Evolutionary conservation across 2,113 vertebrate species (phyloP).

Genomic region (Miniopterus natalensis): DNA sequence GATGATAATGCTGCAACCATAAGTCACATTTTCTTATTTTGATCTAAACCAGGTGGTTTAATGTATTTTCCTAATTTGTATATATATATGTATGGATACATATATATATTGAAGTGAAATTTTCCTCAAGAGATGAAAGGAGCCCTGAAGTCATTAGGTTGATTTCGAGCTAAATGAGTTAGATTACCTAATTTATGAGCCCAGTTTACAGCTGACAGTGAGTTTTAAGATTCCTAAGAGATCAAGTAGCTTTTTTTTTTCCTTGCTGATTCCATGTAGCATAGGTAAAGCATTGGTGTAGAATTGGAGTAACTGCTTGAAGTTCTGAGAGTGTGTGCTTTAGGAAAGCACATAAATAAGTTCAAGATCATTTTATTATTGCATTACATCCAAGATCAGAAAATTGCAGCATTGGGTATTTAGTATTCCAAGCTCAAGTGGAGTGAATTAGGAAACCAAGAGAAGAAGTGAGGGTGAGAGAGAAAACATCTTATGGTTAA

Average conservation of each 20-base stretch:
- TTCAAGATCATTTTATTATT: not conserved
- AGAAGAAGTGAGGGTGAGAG: not conserved
- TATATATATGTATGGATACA: not conserved
- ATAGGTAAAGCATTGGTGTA: not conserved
- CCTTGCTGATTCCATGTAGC: not conserved
- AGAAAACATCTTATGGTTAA: not conserved
- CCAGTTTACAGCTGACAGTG: not conserved
- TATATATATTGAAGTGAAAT: conserved; percentile 31
- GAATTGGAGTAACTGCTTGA: not conserved
- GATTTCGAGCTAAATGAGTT: conserved; percentile 19
- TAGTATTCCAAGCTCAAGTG: not conserved
- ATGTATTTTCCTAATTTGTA: not conserved
- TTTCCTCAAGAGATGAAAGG: not conserved
- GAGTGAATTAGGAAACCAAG: conserved; percentile 19
- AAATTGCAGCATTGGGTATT: not conserved
- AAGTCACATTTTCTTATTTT: conserved; percentile 14
- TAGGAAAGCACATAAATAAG: not conserved
- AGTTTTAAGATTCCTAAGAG: conserved; percentile 37
- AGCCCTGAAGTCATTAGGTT: conserved; percentile 9
- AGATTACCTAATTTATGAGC: not conserved
- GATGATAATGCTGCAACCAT: not conserved
- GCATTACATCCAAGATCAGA: not conserved
- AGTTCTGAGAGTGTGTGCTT: not conserved
- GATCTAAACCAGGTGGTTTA: conserved; percentile 1
- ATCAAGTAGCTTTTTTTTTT: conserved; percentile 9